Conservation (phyloP, 1,140 invertebrate genomes). For the Eriosoma lanigerum region DNA sequence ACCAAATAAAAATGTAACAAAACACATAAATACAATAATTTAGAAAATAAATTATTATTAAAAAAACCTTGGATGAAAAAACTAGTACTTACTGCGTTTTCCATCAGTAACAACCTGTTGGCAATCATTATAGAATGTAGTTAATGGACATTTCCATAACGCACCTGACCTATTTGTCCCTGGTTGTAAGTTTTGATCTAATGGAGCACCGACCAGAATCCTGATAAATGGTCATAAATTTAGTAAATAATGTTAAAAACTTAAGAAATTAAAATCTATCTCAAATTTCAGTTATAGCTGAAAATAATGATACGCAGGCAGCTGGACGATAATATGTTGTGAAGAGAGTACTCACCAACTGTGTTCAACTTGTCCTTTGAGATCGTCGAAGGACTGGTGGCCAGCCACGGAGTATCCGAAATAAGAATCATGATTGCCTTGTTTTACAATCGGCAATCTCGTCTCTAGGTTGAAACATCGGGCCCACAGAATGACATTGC, state of each 20-base stretch:
- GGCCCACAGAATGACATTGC: background rate
- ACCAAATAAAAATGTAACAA: background rate
- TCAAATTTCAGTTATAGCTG: too few relatives aligned
- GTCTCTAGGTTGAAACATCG: constrained; percentile 80
- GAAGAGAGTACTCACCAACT: constrained; percentile 64
- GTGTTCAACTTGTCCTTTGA: constrained; percentile 57
- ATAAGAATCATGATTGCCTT: constrained; percentile 70
- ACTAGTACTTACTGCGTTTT: constrained; percentile 70
- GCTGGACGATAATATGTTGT: background rate
- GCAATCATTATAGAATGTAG: constrained; percentile 70
- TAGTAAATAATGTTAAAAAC: background rate
- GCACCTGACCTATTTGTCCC: constrained; percentile 82
- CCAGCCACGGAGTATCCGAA: constrained; percentile 89
- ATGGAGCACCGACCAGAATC: constrained; percentile 87
- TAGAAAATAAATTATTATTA: too few relatives aligned
- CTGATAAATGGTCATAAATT: constrained; percentile 62
- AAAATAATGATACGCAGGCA: too few relatives aligned
- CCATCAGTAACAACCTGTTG: constrained; percentile 84
- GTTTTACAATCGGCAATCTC: constrained; percentile 79
- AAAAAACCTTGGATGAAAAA: too few relatives aligned
- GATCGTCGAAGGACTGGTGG: constrained; percentile 66
- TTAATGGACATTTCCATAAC: constrained; percentile 81
- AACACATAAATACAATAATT: background rate
- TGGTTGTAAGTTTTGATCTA: constrained; percentile 82
- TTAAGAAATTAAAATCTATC: too few relatives aligned